Evolutionary conservation across 1,140 invertebrate genomes (phyloP), one percentile per base, ranked within the genome.

Genomic region (Aphidius gifuensis): DNA sequence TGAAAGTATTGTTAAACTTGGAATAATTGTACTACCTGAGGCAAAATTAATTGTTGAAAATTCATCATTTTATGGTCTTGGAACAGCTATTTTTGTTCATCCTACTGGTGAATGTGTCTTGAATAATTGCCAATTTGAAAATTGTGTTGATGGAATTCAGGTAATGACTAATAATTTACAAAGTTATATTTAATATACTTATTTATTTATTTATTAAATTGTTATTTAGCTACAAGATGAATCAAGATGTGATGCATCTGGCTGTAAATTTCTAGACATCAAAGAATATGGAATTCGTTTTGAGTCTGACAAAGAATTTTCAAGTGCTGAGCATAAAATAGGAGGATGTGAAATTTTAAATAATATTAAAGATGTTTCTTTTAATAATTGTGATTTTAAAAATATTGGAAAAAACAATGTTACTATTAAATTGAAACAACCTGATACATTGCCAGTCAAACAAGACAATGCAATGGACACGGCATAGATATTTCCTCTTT

Each of bases 281-380:
- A 75, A 72, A 56, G 78, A 79, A 55, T 75, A 73, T 23, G 76
- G 72, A 5, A 73, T 81, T 65, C 68, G 75, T 49, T 68, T 79
- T 57, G 77, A 79, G 66, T 73, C 74, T 6, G 64, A 74, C 32
- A 76, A 74, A 66, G 68, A 76, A 60, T 55, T 72, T 6, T 60
- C 51, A 32, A 57, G 51, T 32, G 9, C 42, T 5, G 68, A 73
- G 45, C 60, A 43, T 11, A 71, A 67, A 61, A 64, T 55, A n/a
- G 77, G 76, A 9, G 47, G 66, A 16, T 9, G 57, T 5, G 71
- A 80, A 54, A 47, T 77, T 5, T 56, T 76, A 40, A n/a, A 67
- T 40, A 62, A 69, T 53, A 49, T 77, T 32, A 58, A 68, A 2
- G 74, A 77, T 65, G 63, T 77, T 38, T 61, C 55, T 5, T 50